A percentile compares a stretch with the other conserved stretches of the same genome.
These are phyloP conservation scores for Theretra japonica DNA, from an alignment of 2,888 invertebrate species.

Conservation along the genomic window DNA sequence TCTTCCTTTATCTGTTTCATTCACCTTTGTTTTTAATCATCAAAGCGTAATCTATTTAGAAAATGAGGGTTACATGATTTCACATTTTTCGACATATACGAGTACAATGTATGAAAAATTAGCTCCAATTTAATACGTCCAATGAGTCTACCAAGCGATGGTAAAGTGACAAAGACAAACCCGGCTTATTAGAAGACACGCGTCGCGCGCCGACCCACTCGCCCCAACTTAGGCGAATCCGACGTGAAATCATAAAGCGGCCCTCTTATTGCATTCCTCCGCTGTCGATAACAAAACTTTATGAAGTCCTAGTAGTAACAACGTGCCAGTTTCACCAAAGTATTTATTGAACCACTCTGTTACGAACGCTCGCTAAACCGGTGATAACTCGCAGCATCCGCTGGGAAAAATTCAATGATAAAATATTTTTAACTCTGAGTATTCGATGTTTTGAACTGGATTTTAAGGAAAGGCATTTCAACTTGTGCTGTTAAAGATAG, in stretches of 20 bases:
- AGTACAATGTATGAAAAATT: neutral
- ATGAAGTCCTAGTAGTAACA: conserved; percentile 22
- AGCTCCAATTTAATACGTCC: neutral
- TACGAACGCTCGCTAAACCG: neutral
- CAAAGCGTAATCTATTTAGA: too few relatives aligned
- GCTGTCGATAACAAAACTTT: conserved; percentile 24
- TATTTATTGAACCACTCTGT: conserved; percentile 6
- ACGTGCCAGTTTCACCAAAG: conserved; percentile 11
- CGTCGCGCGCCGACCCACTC: neutral
- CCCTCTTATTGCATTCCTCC: conserved; percentile 28
- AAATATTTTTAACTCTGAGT: too few relatives aligned
- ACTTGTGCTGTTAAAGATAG: too few relatives aligned
- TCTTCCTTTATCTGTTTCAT: too few relatives aligned
- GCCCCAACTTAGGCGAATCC: neutral
- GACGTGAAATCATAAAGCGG: conserved; percentile 23
- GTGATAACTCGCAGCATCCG: neutral
- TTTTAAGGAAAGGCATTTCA: too few relatives aligned
- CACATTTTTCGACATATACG: too few relatives aligned
- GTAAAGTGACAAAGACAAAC: conserved; percentile 4
- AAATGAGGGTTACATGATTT: too few relatives aligned
- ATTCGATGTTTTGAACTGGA: too few relatives aligned
- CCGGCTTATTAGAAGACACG: conserved; percentile 4
- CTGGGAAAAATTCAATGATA: neutral
- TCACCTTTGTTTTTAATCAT: too few relatives aligned
- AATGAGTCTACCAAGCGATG: neutral